These are phyloP conservation scores for Aspidapion aeneum DNA, from an alignment of 2,888 invertebrate genomes.

Conservation along the genomic window DNA sequence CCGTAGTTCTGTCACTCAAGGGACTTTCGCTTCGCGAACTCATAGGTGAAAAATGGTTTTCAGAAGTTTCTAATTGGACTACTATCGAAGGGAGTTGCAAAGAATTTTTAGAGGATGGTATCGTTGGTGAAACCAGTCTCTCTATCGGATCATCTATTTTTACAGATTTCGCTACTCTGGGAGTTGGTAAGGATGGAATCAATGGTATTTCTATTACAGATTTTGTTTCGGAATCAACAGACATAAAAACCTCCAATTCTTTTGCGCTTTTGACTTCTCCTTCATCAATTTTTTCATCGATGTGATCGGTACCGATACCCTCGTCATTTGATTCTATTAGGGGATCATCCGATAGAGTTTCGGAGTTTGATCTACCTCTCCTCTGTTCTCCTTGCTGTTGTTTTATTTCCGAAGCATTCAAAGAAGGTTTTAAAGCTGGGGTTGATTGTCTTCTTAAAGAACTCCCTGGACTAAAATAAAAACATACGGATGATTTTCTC, in stretches of 20 bases:
- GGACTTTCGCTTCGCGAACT: conserved; percentile 79
- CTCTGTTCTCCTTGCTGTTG: conserved; percentile 42
- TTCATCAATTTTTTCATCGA: conserved; percentile 67
- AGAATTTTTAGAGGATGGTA: conserved; percentile 44
- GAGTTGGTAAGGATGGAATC: conserved; percentile 45
- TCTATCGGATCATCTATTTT: conserved; percentile 56
- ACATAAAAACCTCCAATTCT: conserved; percentile 54
- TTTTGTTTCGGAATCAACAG: conserved; percentile 44
- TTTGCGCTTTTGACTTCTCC: conserved; percentile 66
- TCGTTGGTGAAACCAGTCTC: conserved; percentile 34
- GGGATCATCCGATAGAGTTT: conserved; percentile 70
- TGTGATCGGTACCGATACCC: conserved; percentile 71
- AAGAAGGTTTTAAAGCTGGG: conserved; percentile 59
- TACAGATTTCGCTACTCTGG: conserved; percentile 54
- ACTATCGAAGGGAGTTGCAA: conserved; percentile 60
- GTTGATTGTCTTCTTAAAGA: conserved; percentile 52
- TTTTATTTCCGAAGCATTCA: conserved; percentile 33
- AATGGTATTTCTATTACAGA: conserved; percentile 49
- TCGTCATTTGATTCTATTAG: conserved; percentile 71
- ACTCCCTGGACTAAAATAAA: conserved; percentile 46
- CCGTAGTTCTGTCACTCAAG: conserved; percentile 65
- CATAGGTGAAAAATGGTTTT: conserved; percentile 59
- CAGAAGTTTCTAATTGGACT: conserved; percentile 51
- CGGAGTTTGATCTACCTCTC: conserved; percentile 67
- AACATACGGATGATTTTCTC: neutral